These are phyloP conservation scores for Bombus fervidus DNA, from an alignment of 1,140 invertebrate genomes.

Conservation along the genomic window DNA sequence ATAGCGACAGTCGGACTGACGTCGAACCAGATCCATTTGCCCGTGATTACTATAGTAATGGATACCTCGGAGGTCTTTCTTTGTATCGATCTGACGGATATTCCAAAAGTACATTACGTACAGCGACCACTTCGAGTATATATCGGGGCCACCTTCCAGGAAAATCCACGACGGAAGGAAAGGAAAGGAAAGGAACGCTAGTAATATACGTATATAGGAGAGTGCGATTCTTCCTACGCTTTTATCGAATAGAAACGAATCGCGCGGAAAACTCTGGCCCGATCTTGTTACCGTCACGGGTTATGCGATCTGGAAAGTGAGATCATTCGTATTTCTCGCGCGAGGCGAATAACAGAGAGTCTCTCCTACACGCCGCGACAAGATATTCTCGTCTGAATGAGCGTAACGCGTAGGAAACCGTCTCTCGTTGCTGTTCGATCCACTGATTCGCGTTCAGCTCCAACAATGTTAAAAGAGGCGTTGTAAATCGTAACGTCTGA, in stretches of 20 bases:
- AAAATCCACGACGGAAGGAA: neutral
- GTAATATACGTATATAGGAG: neutral
- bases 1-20: conserved; percentile 1
- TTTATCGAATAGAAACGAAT: conserved; percentile 39
- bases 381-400: conserved; percentile 20
- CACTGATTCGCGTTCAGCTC: neutral
- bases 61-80: conserved; percentile 3
- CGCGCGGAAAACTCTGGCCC: conserved; percentile 29
- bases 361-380: conserved; percentile 10
- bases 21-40: neutral
- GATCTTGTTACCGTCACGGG: conserved; percentile 40
- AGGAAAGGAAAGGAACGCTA: neutral
- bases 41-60: neutral
- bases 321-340: conserved; percentile 26
- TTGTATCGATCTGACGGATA: conserved; percentile 50
- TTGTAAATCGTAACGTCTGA: too few species aligned
- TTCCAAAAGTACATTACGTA: neutral
- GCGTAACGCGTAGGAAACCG: neutral
- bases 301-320: conserved; percentile 48
- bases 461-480: neutral
- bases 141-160: neutral
- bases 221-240: neutral
- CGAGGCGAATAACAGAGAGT: neutral
- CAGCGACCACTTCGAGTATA: neutral
- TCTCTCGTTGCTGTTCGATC: neutral